Evolutionary conservation across 1,140 invertebrate species (phyloP), one percentile per base, ranked within the genome.

Genomic region (Pogonomyrmex barbatus): DNA sequence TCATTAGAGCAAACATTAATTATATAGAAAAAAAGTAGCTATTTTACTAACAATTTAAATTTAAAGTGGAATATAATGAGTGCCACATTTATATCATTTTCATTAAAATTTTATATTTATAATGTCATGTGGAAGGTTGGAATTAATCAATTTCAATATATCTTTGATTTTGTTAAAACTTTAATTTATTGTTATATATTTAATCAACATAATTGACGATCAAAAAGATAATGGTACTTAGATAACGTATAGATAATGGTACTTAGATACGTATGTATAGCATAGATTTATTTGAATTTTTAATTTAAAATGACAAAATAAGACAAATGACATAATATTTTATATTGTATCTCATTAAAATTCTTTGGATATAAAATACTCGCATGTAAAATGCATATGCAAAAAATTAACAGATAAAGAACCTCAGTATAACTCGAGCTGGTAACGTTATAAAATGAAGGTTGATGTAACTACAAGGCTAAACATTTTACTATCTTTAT

Each of bases 401-500:
- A 68, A 79, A 39, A 56, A 68, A 42, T 17, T 42, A 68, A 36
- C 12, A 67, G 30, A 50, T 39, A 24, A 65, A 47, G 0, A 83
- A 36, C 4, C 58, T 75, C 30, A 14, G n/a, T 9, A 14, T n/a
- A 62, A 17, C 3, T 50, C 14, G 0, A 79, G 9, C 24, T 68
- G 3, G 52, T 60, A 85, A 77, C n/a, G 42, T 42, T 60, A 50
- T 17, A 12, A 10, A 39, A 50, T 54, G 42, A 86, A 86, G 63
- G 63, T 81, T 52, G n/a, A 70, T 30, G 14, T 42, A 58, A 56
- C 10, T 12, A 5, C 60, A 5, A 78, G 24, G 39, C 24, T 39
- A 47, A 30, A 77, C 39, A 17, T 54, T 78, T 85, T 62, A 63
- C 24, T 58, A 45, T 56, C 17, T 85, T 12, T 65, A 63, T 78